Evolutionary conservation across 2,888 invertebrate genomes (phyloP).

Genomic region (Machimus atricapillus): DNA sequence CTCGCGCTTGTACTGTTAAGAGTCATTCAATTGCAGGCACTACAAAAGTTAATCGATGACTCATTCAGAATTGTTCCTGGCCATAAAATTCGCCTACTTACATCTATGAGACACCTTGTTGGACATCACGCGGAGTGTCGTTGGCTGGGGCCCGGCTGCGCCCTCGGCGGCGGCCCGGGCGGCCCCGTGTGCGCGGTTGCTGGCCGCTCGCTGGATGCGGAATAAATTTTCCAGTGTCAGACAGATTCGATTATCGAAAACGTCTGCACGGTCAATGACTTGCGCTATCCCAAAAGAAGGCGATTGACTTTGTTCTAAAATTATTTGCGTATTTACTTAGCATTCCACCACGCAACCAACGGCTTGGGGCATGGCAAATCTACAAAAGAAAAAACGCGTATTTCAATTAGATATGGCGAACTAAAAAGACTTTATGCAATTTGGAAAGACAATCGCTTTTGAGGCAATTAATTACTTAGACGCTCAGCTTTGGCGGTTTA

Average conservation of each 20-base stretch:
- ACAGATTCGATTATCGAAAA: slow-evolving; percentile 31
- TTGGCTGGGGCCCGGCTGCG: neutral
- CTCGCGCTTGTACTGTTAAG: slow-evolving; percentile 32
- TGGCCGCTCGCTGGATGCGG: neutral
- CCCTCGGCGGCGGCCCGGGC: neutral
- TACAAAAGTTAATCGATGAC: slow-evolving; percentile 31
- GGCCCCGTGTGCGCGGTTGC: neutral
- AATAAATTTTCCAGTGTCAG: slow-evolving; percentile 16
- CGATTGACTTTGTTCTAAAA: slow-evolving; percentile 25
- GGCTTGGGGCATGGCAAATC: neutral
- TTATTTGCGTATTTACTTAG: slow-evolving; percentile 3
- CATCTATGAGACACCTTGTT: slow-evolving; percentile 24
- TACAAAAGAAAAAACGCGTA: neutral
- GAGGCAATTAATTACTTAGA: neutral
- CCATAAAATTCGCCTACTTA: slow-evolving; percentile 37
- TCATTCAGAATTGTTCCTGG: slow-evolving; percentile 15
- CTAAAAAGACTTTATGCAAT: neutral
- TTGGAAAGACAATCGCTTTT: neutral
- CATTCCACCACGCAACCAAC: neutral
- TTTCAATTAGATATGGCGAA: neutral
- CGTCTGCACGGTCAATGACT: slow-evolving; percentile 12
- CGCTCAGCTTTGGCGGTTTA: neutral
- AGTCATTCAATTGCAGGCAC: slow-evolving; percentile 7
- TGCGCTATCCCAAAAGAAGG: neutral
- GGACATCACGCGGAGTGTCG: neutral